Evolutionary conservation across 2,113 vertebrate species (phyloP).

Genomic region (Ivindomyrus marchei): DNA sequence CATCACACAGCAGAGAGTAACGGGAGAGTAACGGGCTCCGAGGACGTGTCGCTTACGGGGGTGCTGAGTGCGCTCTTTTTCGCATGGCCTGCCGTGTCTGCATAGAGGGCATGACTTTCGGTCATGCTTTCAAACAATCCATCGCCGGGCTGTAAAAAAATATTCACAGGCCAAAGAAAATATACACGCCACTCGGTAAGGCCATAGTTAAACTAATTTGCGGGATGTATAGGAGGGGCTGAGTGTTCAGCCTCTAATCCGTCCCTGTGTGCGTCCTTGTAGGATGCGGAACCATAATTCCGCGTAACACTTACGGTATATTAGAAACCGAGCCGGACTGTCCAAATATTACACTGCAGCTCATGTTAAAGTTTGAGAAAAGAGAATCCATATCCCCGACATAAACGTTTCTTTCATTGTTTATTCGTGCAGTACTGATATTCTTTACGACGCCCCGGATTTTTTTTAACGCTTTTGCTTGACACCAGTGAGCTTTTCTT

Average conservation of each 20-base stretch:
- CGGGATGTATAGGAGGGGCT: not conserved
- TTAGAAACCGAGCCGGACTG: not conserved
- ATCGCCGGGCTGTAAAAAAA: not conserved
- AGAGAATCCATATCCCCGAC: not conserved
- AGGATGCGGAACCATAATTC: not conserved
- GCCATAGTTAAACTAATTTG: not conserved
- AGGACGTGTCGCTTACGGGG: not conserved
- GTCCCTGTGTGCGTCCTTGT: not conserved
- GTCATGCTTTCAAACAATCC: not conserved
- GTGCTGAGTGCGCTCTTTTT: not conserved
- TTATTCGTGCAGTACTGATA: not conserved
- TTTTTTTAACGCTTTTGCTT: not conserved
- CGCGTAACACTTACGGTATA: not conserved
- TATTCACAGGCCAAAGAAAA: conserved; percentile 6
- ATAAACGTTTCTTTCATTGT: not conserved
- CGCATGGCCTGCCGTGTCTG: not conserved
- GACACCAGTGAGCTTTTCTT: not conserved
- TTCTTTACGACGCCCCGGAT: not conserved
- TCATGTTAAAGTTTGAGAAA: not conserved
- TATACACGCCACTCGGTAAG: not conserved
- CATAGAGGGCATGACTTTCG: not conserved
- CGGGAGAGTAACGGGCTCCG: not conserved
- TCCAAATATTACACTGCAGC: conserved; percentile 51
- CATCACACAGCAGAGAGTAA: not conserved
- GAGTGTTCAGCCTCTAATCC: not conserved